Evolutionary conservation across 2,797 vertebrate species (phyloP).

Genomic region (Peromyscus eremicus): DNA sequence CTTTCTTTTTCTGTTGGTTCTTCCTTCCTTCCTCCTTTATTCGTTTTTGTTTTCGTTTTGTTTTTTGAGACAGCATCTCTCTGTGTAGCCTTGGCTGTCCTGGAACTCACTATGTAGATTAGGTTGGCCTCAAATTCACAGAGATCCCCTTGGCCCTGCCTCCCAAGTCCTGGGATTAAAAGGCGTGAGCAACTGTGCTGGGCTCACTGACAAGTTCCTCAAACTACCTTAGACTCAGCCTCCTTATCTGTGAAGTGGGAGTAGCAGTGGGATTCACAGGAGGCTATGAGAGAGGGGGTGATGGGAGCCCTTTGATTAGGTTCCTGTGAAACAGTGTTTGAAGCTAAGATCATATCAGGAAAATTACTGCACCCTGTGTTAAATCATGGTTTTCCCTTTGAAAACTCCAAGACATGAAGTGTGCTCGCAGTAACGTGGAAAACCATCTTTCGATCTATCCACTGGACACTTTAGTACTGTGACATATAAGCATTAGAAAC

Average conservation of each 20-base stretch:
- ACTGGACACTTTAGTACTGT: not conserved
- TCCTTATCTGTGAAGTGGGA: too few relatives aligned
- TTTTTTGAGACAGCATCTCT: not conserved
- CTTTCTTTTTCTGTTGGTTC: not conserved
- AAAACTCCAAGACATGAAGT: not conserved
- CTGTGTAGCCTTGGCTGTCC: not conserved
- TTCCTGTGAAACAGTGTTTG: not conserved
- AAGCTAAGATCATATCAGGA: not conserved
- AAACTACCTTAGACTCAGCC: too few relatives aligned
- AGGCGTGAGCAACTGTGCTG: not conserved
- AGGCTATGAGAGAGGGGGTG: not conserved
- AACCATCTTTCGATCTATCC: not conserved
- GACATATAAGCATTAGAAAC: not conserved
- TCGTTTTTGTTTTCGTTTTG: not conserved
- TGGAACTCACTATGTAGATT: not conserved
- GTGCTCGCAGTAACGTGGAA: not conserved
- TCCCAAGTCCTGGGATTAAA: not conserved
- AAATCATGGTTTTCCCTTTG: not conserved
- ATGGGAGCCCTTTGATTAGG: not conserved
- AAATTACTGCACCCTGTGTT: not conserved
- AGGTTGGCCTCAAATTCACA: not conserved
- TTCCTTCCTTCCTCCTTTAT: not conserved
- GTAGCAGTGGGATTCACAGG: too few relatives aligned
- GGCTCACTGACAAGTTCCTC: too few relatives aligned
- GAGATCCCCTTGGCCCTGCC: not conserved